Percentiles rank a stretch among this genome's conserved stretches.
These are phyloP conservation scores for Galagoides demidoff DNA, from an alignment of 2,797 vertebrate species.

Conservation along the genomic window DNA sequence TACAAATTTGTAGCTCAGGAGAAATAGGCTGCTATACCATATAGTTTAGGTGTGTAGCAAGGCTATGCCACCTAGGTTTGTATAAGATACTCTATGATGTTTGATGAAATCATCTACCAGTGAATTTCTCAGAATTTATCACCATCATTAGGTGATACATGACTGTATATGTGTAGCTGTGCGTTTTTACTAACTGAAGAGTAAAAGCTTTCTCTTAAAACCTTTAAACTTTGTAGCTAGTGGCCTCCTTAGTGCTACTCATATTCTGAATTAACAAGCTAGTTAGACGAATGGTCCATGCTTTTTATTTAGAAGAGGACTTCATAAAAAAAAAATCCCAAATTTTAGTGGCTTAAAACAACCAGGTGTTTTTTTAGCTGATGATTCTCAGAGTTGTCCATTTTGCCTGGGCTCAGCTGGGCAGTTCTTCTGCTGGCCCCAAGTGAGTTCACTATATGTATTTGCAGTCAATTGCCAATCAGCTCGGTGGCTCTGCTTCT, in stretches of 20 bases:
- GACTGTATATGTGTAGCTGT: neutral
- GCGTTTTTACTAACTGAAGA: neutral
- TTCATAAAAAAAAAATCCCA: neutral
- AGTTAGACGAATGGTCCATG: neutral
- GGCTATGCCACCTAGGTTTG: neutral
- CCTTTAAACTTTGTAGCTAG: neutral
- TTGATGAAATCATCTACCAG: neutral
- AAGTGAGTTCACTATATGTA: neutral
- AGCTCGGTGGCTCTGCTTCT: neutral
- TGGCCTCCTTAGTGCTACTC: neutral
- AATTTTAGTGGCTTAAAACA: neutral
- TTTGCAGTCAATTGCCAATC: neutral
- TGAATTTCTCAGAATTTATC: neutral
- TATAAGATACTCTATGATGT: neutral
- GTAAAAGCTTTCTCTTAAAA: neutral
- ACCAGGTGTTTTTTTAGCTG: neutral
- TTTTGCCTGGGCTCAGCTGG: neutral
- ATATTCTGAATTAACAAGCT: neutral
- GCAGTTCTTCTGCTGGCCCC: neutral
- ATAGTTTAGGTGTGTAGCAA: neutral
- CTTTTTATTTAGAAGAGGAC: slow-evolving; percentile 5
- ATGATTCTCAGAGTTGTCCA: neutral
- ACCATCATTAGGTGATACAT: neutral
- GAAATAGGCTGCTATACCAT: neutral
- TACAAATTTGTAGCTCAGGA: neutral